phyloP scores from a whole-genome alignment of 2,888 invertebrate genomes.

The Cantharis rufa region DNA sequence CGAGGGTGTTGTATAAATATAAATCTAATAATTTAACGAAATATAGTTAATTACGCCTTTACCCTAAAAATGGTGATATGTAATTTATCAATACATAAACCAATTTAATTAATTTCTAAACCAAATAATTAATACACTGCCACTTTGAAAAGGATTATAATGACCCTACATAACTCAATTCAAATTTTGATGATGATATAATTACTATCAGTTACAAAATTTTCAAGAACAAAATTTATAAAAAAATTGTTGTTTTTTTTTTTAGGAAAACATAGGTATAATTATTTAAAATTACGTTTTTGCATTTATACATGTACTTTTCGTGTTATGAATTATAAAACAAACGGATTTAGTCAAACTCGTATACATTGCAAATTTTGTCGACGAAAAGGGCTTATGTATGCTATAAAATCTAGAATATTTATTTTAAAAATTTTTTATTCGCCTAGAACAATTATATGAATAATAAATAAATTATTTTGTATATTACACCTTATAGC shows the following conservation, averaged over 20 bases:
- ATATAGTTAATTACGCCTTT: background rate
- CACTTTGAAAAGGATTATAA: background rate
- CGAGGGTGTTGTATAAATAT: background rate
- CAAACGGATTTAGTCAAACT: background rate
- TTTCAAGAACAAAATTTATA: background rate
- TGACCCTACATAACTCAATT: background rate
- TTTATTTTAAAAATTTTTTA: background rate
- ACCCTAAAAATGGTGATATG: background rate
- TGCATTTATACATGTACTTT: background rate
- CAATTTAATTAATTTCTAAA: background rate
- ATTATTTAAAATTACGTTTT: background rate
- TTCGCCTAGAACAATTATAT: background rate
- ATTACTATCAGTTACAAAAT: background rate
- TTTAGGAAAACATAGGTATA: background rate
- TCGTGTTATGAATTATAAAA: background rate
- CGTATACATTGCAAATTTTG: background rate
- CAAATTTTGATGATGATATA: background rate
- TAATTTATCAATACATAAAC: background rate
- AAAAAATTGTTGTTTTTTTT: background rate
- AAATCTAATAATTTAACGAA: background rate
- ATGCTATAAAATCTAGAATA: background rate
- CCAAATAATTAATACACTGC: background rate
- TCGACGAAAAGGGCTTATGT: background rate
- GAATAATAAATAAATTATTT: too few relatives aligned
- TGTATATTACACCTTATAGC: too few relatives aligned